Percentiles rank a stretch among this genome's conserved stretches.
Evolutionary conservation across 2,113 vertebrate species (phyloP).

Genomic region (Lophotis ruficrista): DNA sequence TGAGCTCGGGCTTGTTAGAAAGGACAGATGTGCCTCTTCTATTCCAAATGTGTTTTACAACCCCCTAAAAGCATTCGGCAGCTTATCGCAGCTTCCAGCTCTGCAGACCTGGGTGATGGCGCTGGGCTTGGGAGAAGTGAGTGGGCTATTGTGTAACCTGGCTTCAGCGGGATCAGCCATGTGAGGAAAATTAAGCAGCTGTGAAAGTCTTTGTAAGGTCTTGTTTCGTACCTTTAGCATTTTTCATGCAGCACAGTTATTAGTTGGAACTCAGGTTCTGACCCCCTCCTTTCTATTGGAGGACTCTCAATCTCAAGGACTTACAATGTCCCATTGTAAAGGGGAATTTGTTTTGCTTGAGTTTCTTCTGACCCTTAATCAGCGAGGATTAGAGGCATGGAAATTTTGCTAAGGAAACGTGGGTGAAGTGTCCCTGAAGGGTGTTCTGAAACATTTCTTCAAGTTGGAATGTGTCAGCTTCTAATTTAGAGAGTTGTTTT

Average conservation of each 20-base stretch:
- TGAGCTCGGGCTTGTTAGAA: background rate
- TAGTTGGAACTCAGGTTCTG: slow-evolving; percentile 1
- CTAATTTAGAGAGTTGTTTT: slow-evolving; percentile 23
- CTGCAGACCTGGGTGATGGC: fast-evolving
- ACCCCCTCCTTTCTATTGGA: background rate
- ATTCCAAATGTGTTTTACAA: background rate
- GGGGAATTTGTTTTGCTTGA: slow-evolving; percentile 31
- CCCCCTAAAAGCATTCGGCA: background rate
- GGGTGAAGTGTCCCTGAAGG: slow-evolving; percentile 30
- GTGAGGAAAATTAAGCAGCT: background rate
- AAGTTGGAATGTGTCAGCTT: background rate
- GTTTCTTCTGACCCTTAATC: slow-evolving; percentile 26
- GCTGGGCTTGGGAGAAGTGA: background rate
- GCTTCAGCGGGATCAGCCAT: background rate
- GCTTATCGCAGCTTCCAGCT: background rate
- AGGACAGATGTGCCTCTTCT: background rate
- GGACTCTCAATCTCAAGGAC: background rate
- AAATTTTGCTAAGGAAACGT: slow-evolving; percentile 24
- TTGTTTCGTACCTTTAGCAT: slow-evolving; percentile 11
- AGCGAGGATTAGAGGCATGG: background rate
- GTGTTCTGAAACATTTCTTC: slow-evolving; percentile 24
- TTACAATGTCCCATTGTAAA: slow-evolving; percentile 17
- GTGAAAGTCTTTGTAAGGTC: background rate
- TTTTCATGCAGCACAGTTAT: slow-evolving; percentile 12
- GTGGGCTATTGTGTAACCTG: background rate